These are phyloP conservation scores for Epinephelus moara DNA, from an alignment of 2,113 vertebrate genomes.

Conservation along the genomic window DNA sequence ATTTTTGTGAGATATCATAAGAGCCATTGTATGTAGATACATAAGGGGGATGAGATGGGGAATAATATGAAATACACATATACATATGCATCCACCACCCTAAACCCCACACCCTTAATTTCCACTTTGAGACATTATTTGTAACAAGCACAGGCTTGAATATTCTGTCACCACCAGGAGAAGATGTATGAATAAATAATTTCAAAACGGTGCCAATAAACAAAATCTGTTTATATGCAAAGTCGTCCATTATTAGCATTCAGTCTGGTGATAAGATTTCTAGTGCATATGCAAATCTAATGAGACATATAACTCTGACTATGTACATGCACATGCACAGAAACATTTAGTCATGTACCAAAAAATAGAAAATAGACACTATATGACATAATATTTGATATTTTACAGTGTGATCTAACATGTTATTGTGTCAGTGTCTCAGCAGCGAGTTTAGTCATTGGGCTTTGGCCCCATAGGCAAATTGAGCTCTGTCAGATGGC, in stretches of 20 bases:
- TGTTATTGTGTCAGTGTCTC: not conserved
- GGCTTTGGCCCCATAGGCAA: not conserved
- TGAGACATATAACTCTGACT: not conserved
- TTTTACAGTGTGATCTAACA: not conserved
- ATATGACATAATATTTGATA: not conserved
- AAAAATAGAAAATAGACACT: not conserved
- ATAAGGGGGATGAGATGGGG: not conserved
- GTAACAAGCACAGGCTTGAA: not conserved
- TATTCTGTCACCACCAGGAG: not conserved
- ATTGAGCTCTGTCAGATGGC: not conserved
- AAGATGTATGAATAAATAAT: not conserved
- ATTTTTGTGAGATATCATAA: not conserved
- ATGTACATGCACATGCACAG: not conserved
- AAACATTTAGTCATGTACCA: not conserved
- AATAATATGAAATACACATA: not conserved
- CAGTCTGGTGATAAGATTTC: not conserved
- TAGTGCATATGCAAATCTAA: not conserved
- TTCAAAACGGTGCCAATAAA: not conserved
- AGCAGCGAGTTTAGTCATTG: not conserved
- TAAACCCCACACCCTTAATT: not conserved
- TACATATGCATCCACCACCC: not conserved
- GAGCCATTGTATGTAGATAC: too few relatives aligned
- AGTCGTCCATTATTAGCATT: not conserved
- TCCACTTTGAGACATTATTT: not conserved
- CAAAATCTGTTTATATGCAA: not conserved